Conservation (phyloP, 2,797 vertebrate species). For the Neosalanx taihuensis region DNA sequence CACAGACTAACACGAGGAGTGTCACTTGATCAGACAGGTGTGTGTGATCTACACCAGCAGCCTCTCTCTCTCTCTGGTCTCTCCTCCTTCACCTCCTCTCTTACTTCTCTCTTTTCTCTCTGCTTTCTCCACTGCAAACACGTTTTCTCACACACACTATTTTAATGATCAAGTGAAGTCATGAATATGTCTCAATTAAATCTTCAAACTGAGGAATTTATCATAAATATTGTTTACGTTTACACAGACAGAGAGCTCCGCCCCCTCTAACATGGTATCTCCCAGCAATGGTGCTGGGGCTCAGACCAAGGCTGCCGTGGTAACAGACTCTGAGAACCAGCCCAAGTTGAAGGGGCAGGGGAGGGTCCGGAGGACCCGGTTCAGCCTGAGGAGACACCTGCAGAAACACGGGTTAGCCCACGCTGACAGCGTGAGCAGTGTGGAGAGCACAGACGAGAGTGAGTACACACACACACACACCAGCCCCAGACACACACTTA, state of each 20-base stretch:
- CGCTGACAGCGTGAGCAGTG: slow-evolving; percentile 80
- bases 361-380: slow-evolving; percentile 70
- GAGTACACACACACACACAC: slow-evolving; percentile 36
- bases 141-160: no score
- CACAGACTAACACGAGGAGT: slow-evolving; percentile 80
- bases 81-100: not conserved
- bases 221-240: not conserved
- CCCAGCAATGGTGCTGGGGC: slow-evolving; percentile 25
- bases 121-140: not conserved
- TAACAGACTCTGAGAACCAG: slow-evolving; percentile 65
- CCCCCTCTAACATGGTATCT: slow-evolving; percentile 7
- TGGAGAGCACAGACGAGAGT: slow-evolving; percentile 82
- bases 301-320: slow-evolving; percentile 32
- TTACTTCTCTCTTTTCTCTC: not conserved
- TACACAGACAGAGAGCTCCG: slow-evolving; percentile 41
- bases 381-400: slow-evolving; percentile 85
- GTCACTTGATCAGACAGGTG: slow-evolving; percentile 58
- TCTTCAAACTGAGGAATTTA: not conserved
- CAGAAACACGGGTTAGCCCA: slow-evolving; percentile 79
- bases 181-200: not conserved
- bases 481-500: not conserved
- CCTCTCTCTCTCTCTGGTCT: not conserved
- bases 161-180: no score
- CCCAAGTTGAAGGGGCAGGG: slow-evolving; percentile 81
- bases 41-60: slow-evolving; percentile 25